Evolutionary conservation across 2,797 vertebrate genomes (phyloP).

Genomic region (Hydrocynus forskahlii): DNA sequence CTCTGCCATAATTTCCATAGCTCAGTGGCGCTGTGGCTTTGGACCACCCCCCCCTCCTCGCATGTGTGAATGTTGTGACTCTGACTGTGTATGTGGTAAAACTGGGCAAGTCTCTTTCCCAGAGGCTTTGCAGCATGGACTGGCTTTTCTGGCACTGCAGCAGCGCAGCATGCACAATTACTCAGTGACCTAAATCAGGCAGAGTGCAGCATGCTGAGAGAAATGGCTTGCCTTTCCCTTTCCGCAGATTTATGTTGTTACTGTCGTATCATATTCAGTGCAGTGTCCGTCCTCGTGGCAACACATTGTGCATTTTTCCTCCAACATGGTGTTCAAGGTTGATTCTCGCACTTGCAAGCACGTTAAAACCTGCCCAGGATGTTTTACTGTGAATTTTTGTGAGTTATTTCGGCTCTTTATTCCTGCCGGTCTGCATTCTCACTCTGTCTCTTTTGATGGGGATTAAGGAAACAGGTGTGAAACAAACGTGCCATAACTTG

Average conservation of each 20-base stretch:
- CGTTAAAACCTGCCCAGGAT: background rate
- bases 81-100: constrained; percentile 30
- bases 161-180: constrained; percentile 46
- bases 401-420: background rate
- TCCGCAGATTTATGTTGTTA: background rate
- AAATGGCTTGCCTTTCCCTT: constrained; percentile 3
- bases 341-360: background rate
- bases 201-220: constrained; percentile 21
- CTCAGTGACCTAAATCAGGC: constrained; percentile 45
- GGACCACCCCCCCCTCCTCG: background rate
- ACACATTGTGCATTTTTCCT: background rate
- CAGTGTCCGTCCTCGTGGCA: background rate
- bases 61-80: constrained; percentile 39
- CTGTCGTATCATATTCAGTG: background rate
- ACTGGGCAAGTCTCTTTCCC: constrained; percentile 33
- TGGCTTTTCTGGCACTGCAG: constrained; percentile 26
- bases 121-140: constrained; percentile 38
- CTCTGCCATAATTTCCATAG: constrained; percentile 37
- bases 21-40: constrained; percentile 37
- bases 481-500: constrained; percentile 45
- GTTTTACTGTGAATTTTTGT: constrained; percentile 1
- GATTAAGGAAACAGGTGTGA: constrained; percentile 38
- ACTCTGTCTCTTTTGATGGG: constrained; percentile 16
- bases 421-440: background rate
- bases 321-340: background rate